Evolutionary conservation across 2,797 vertebrate species (phyloP), one percentile per base, ranked within the genome.

Genomic region (Lutra lutra): DNA sequence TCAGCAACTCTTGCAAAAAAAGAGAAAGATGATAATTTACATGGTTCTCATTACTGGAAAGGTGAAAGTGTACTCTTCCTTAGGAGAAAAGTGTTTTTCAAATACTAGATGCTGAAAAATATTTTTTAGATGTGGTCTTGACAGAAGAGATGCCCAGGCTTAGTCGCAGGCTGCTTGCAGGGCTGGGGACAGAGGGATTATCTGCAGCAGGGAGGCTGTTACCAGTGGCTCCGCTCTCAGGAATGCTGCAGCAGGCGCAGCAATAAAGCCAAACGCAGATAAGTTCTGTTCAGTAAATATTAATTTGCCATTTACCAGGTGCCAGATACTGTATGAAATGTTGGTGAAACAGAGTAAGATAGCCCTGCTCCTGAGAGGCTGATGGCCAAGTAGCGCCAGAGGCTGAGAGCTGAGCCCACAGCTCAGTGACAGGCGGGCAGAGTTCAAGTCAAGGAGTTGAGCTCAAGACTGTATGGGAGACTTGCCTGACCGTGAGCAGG

Each of bases 391-490:
- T 29, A 48, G 32, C 5, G 0, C 14, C 48, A 72, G 66, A 70
- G 80, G 40, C 20, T 21, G n/a, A 54, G 64, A 70, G 29, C 40
- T 17, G 79, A 27, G 58, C 73, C 38, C 15, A 15, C 35, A 27
- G 68, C 46, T 29, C 35, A 14, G 23, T 7, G 13, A 14, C 23
- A 46, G 25, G 14, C 1, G 18, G 51, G 51, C 38, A 56, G 88
- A 77, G 48, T 29, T 78, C 56, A 78, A n/a, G 48, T 25, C 10
- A 2, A 18, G 73, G 32, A 11, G 68, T 32, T 3, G 15, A 54
- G 18, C 23, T 29, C 8, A 0, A n/a, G 58, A 10, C 25, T 4
- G 7, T 9, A 0, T 0, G 8, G 40, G 46, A 48, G 29, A 23
- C 5, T 35, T 29, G 29, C n/a, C 79, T 77, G 38, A 78, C 54